Percentiles rank a stretch among this genome's conserved stretches.
phyloP scores from a whole-genome alignment of 2,113 vertebrate genomes.

The Sus scrofa region DNA sequence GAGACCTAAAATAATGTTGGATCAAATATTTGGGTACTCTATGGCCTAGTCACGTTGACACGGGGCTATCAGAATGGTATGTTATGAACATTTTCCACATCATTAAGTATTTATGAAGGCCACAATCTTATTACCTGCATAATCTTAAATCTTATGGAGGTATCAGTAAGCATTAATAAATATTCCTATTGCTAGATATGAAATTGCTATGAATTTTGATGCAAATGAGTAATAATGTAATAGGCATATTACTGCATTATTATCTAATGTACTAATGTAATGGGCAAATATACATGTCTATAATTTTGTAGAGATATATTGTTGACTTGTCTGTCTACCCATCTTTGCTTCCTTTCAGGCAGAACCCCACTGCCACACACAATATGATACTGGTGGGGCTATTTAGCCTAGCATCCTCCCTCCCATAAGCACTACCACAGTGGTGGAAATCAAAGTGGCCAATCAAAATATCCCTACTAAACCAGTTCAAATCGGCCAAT shows the following conservation, averaged over 20 bases:
- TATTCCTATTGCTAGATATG: background rate
- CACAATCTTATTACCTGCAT: background rate
- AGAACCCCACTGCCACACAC: fast-evolving
- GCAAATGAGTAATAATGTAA: background rate
- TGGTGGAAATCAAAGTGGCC: background rate
- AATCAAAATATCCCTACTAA: background rate
- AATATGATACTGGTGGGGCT: background rate
- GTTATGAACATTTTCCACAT: background rate
- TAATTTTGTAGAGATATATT: background rate
- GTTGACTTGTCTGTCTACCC: background rate
- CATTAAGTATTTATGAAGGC: conserved; percentile 12
- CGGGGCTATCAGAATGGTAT: background rate
- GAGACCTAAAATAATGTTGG: background rate
- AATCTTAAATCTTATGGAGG: background rate
- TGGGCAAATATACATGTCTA: background rate
- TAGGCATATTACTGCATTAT: background rate
- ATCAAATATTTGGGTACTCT: background rate
- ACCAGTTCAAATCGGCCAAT: background rate
- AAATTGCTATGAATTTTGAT: conserved; percentile 1
- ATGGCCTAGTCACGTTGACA: background rate
- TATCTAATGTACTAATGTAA: background rate
- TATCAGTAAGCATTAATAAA: background rate
- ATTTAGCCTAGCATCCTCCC: background rate
- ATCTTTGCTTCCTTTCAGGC: background rate
- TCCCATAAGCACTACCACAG: background rate